phyloP scores from a whole-genome alignment of 2,888 invertebrate species.

The Ophion ellenae region DNA sequence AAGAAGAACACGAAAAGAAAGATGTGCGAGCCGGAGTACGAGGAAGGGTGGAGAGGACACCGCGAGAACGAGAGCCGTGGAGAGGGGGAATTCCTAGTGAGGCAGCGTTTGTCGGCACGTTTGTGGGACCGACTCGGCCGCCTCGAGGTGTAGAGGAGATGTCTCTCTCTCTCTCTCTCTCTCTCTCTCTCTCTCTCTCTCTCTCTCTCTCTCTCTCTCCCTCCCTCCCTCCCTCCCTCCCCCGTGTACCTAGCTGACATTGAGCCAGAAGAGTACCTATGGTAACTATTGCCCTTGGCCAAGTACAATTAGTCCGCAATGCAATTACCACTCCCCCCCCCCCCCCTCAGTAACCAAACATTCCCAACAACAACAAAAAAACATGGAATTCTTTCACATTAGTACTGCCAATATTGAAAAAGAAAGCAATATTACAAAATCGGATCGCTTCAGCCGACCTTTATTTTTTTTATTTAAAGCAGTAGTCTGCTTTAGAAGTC shows the following conservation, averaged over 20 bases:
- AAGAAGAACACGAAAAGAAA: slow-evolving; percentile 53
- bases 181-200: slow-evolving; percentile 16
- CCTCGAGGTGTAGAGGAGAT: slow-evolving; percentile 74
- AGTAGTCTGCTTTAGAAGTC: no score
- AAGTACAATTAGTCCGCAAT: background rate
- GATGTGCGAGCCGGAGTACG: slow-evolving; percentile 55
- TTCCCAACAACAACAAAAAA: no score
- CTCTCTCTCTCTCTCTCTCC: background rate
- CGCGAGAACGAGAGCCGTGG: slow-evolving; percentile 61
- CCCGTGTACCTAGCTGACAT: slow-evolving; percentile 21
- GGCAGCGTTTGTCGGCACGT: slow-evolving; percentile 83
- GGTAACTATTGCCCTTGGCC: slow-evolving; percentile 10
- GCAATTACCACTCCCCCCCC: no score
- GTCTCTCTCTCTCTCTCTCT: slow-evolving; percentile 27
- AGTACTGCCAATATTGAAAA: no score
- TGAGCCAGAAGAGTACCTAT: slow-evolving; percentile 29
- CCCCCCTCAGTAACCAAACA: no score
- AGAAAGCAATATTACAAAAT: no score
- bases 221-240: no score
- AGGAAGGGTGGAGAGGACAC: slow-evolving; percentile 62
- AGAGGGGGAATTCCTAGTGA: slow-evolving; percentile 76
- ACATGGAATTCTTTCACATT: no score
- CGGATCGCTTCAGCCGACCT: no score
- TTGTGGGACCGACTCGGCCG: slow-evolving; percentile 80
- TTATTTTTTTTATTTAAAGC: no score